Evolutionary conservation across 2,888 invertebrate species (phyloP), one percentile per base, ranked within the genome.

Genomic region (Parnassius apollo): DNA sequence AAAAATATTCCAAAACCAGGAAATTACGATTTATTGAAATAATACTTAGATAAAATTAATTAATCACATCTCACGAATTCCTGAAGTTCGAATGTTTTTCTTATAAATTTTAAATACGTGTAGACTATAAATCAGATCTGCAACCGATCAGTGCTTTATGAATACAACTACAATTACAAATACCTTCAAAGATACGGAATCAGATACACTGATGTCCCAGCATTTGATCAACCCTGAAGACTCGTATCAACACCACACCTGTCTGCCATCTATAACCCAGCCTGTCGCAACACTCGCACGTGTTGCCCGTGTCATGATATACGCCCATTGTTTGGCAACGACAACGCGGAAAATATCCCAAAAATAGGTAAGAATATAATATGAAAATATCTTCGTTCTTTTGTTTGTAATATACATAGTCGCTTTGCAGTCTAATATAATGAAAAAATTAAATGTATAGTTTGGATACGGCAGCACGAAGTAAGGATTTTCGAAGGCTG

Each of bases 311-410:
- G 55, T 61, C 59, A 54, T 55, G 56, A 66, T 67, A 65, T 65
- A 70, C 71, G 71, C 73, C 79, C 75, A 85, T 86, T 83, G 86
- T 87, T 87, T 88, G 86, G 86, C 86, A 88, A 71, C 68, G 58
- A 66, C 68, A 68, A 77, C 75, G 73, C 81, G 80, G 80, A 80
- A 84, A 77, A 77, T 78, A 80, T 74, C 77, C 76, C 78, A 73
- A 68, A 67, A 63, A 67, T 65, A 65, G 13, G 57, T 9, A 44
- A 44, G 18, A 55, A 55, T n/a, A 42, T 53, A n/a, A 13, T 48
- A 48, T 48, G 8, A 48, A n/a, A 48, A 13, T n/a, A 9, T 22
- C 67, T 65, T 68, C 68, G 65, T 67, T 48, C 12, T 18, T 18
- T 18, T 18, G 18, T 18, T 18, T 1, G 12, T 66, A 68, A 61